These are phyloP conservation scores for Oreochromis grahami DNA, from an alignment of 2,797 vertebrate genomes.

Conservation along the genomic window DNA sequence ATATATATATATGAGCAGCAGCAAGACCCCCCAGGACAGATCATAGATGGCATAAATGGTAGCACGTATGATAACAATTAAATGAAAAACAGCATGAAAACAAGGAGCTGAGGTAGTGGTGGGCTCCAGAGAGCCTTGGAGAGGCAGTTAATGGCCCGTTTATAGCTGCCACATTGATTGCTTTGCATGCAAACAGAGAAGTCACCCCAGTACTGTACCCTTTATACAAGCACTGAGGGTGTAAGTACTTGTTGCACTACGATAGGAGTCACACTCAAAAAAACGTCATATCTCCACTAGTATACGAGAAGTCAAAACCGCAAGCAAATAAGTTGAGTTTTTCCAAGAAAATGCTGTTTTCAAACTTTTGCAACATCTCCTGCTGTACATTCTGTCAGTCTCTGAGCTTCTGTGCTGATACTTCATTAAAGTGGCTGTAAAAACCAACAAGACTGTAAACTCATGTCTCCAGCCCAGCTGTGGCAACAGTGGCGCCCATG, in stretches of 20 bases:
- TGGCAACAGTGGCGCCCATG: too few relatives aligned
- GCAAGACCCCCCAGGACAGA: not conserved
- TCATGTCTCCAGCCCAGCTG: not conserved
- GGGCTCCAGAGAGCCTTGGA: not conserved
- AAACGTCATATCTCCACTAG: not conserved
- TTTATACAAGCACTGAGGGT: not conserved
- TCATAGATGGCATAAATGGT: not conserved
- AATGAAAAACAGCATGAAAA: not conserved
- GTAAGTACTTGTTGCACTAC: not conserved
- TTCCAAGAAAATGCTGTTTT: not conserved
- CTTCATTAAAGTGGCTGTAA: not conserved
- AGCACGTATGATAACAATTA: not conserved
- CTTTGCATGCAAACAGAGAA: not conserved
- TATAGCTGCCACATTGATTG: not conserved
- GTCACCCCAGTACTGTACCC: not conserved
- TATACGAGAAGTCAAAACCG: not conserved
- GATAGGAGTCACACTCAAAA: not conserved
- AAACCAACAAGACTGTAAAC: not conserved
- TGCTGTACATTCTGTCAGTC: not conserved
- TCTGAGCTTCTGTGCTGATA: not conserved
- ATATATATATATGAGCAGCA: not conserved
- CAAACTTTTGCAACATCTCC: not conserved
- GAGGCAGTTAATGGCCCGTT: not conserved
- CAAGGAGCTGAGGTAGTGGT: not conserved
- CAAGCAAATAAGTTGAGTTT: not conserved